Evolutionary conservation across 2,797 vertebrate species (phyloP), one percentile per base, ranked within the genome.

Genomic region (Syndactyla subalaris): DNA sequence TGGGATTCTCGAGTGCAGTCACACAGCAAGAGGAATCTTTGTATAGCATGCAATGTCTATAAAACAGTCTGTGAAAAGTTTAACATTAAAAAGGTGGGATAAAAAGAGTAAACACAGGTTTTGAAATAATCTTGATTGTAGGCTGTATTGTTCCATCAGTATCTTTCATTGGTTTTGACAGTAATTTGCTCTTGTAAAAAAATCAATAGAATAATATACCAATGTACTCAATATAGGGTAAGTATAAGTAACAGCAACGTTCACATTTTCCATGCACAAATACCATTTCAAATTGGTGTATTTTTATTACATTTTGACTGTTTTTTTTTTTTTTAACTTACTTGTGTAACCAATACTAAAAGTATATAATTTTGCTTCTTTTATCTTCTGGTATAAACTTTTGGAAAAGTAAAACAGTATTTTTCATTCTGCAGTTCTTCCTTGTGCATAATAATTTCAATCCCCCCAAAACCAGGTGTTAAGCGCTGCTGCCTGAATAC

Each of bases 271-370:
- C 66, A 12, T 78, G 36, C 14, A 61, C 7, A 71, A 71, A 41
- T 61, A 21, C 29, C 5, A 19, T 22, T 57, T 94, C 39, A 73
- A 76, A 62, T 38, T 75, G 45, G 13, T 19, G 10, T 63, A 38
- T 70, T 82, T 84, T 76, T 66, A 39, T 48, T 79, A 17, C n/a
- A 54, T 88, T 84, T 77, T 88, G 26, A 21, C 32, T 88, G 14
- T 0, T 59, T 49, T 48, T 36, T n/a, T 9, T 7, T 12, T 76
- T 62, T 91, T 77, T 74, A 89, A 46, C 11, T 74, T 54, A 45
- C 24, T 59, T 81, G 30, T 3, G 11, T n/a, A 87, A 71, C 26
- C 30, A 89, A 14, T 38, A 54, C 6, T 24, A 17, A 71, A 58
- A 36, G 1, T 29, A 32, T 58, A 43, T 83, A 68, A 62, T 67